Evolutionary conservation across 2,113 vertebrate genomes (phyloP), one percentile per base, ranked within the genome.

Genomic region (Megaceryle torquata): DNA sequence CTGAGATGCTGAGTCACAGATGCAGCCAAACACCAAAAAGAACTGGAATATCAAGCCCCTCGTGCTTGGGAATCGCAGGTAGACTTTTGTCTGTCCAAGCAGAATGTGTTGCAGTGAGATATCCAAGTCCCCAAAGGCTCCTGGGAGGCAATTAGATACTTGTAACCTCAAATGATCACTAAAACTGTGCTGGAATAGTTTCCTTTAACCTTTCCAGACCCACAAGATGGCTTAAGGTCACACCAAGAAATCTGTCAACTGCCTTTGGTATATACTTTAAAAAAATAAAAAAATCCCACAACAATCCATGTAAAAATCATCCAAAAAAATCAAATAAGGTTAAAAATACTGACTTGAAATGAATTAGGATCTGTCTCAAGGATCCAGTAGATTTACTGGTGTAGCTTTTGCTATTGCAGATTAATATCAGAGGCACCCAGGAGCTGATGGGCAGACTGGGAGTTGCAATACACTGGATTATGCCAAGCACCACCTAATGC

Each of bases 1-100:
- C 31, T 43, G 7, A 60, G 77, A 11, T 87, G 88, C 91, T 72
- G 88, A 96, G 93, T 76, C 91, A 80, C 59, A 6, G 50, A 63
- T 17, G 10, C 43, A 39, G 39, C 44, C 64, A 20, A 24, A 4
- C 17, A n/a, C 25, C 69, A 21, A 25, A 22, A 41, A 35, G 15
- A 16, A 35, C 53, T 5, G 26, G 13, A 15, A 11, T 10, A 31
- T 15, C 74, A 44, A 69, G 61, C 71, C 39, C 50, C 50, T 72
- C 5, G 9, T 20, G 3, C 85, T 17, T 9, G 16, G 22, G 37
- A 65, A 61, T 9, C 10, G 11, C 63, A 64, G 21, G 57, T 3
- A 7, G 57, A 43, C 35, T 65, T 72, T 61, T 59, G 43, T 41
- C 51, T 37, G 8, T 25, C n/a, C 6, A 5, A 70, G 76, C 50